phyloP scores from a whole-genome alignment of 2,888 invertebrate species.

The Drosophila prostipennis region DNA sequence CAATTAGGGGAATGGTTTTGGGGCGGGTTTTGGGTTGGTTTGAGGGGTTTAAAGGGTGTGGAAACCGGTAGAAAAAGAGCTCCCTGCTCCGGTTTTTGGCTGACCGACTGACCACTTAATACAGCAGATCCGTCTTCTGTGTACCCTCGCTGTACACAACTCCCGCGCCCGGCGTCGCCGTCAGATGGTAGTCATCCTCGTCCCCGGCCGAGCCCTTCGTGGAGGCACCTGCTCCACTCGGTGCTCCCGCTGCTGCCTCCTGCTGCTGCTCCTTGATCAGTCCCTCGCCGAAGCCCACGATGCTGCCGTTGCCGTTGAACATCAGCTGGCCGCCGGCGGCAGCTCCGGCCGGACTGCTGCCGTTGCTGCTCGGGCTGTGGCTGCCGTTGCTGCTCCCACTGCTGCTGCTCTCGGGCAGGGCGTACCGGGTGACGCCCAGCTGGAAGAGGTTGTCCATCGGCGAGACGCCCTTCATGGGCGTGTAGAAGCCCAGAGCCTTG shows the following conservation, averaged over 20 bases:
- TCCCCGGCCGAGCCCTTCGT: constrained; percentile 20
- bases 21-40: too few species aligned
- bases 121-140: constrained; percentile 83
- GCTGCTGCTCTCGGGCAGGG: constrained; percentile 54
- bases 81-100: constrained; percentile 2
- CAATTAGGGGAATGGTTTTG: constrained; percentile 11
- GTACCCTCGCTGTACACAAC: constrained; percentile 84
- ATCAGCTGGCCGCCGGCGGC: constrained; percentile 34
- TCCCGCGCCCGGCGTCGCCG: constrained; percentile 54
- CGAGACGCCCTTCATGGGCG: constrained; percentile 89
- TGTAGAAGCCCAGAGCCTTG: constrained; percentile 92
- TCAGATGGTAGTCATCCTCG: constrained; percentile 54
- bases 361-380: constrained; percentile 29
- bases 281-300: constrained; percentile 60
- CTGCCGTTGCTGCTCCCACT: constrained; percentile 37
- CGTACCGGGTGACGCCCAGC: constrained; percentile 89
- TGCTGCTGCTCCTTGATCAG: constrained; percentile 47
- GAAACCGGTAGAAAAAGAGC: constrained; percentile 9
- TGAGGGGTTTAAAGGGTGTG: not conserved
- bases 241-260: constrained; percentile 2
- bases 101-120: constrained; percentile 58
- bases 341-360: constrained; percentile 30
- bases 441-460: constrained; percentile 88
- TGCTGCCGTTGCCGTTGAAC: constrained; percentile 55
- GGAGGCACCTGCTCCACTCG: constrained; percentile 6